Evolutionary conservation across 2,797 vertebrate species (phyloP), one percentile per base, ranked within the genome.

Genomic region (Sebastiscus tertius): DNA sequence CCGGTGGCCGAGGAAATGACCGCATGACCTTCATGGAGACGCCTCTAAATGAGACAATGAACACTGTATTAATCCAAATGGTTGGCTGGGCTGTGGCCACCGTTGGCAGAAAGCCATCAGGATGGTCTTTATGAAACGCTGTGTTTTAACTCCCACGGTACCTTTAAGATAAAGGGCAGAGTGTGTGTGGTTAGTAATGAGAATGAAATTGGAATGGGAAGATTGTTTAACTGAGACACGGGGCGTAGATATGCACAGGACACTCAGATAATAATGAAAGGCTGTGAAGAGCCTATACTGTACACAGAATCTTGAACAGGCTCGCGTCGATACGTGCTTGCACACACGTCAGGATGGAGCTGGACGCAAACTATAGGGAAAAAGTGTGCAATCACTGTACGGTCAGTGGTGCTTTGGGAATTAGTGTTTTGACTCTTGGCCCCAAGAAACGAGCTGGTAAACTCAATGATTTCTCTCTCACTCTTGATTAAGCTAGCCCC

Each of bases 11-110:
- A 87, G 86, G 82, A 89, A 93, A 88, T 84, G 90, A 87, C 88
- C 82, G 66, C 16, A n/a, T 93, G 95, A 96, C 94, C 93, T 95
- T 95, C 93, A 93, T 69, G 84, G 86, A 90, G 89, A 88, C 55
- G 82, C 74, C 77, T 90, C 88, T 89, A 89, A 95, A 92, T 91
- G 89, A 93, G 90, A 90, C 88, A 81, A 84, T 93, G 89, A 94
- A 90, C 85, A 83, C 79, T 83, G 89, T 90, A 94, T 93, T 93
- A 94, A 91, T 93, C 87, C 90, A 80, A 89, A 81, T 34, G 85
- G 81, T 86, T 73, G 81, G 82, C 85, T 56, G 79, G 75, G 76
- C 84, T 82, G 77, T 84, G 82, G 79, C 87, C 83, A 82, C 76
- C 14, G 75, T 85, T 93, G 93, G 92, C 89, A 77, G 39, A 26